Percentiles rank a stretch among this genome's conserved stretches.
These are phyloP conservation scores for Trochalopteron elliotii DNA, from an alignment of 2,113 vertebrate genomes.

Conservation along the genomic window DNA sequence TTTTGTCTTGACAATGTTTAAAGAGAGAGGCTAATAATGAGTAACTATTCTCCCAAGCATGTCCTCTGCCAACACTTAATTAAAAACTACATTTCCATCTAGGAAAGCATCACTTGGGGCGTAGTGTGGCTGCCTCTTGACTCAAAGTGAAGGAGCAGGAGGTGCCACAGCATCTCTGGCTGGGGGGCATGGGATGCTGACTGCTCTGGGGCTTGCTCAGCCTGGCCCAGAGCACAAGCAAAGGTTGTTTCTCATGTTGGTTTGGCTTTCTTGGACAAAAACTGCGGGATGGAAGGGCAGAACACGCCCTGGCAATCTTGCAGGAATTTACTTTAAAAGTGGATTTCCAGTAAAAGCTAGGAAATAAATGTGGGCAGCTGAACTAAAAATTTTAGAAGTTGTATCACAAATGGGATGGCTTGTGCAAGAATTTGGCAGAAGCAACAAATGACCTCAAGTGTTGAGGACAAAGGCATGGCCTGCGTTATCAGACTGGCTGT, in stretches of 20 bases:
- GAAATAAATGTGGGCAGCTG: background rate
- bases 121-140: background rate
- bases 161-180: background rate
- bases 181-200: accelerated
- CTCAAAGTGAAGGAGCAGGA: background rate
- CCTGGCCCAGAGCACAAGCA: background rate
- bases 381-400: background rate
- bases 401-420: background rate
- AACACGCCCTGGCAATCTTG: accelerated
- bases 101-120: background rate
- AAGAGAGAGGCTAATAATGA: background rate
- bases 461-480: background rate
- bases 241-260: background rate
- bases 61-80: background rate
- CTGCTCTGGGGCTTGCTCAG: background rate
- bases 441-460: background rate
- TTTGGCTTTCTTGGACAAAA: background rate
- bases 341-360: background rate
- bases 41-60: background rate
- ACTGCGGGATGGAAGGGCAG: background rate
- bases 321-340: background rate
- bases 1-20: background rate
- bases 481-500: accelerated
- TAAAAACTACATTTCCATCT: background rate
- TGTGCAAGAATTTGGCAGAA: background rate